phyloP scores from a whole-genome alignment of 2,797 vertebrate genomes.

The Bryconaethiops microstoma region DNA sequence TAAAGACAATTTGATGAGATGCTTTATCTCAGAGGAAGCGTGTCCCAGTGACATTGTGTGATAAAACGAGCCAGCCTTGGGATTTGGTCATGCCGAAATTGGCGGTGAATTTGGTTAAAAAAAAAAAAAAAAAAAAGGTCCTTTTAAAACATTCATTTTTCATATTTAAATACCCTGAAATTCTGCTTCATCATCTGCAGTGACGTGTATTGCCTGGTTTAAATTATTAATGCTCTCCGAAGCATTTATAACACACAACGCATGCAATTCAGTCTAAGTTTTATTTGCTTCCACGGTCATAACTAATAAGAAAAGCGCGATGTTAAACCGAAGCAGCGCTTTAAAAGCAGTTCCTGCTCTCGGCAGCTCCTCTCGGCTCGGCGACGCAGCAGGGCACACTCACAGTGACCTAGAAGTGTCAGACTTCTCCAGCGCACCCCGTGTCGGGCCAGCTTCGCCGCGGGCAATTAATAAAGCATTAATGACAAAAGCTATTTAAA shows the following conservation, averaged over 20 bases:
- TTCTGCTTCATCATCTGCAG: neutral
- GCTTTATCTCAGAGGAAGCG: too few relatives aligned
- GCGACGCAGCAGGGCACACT: slow-evolving; percentile 71
- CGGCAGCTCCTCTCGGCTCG: slow-evolving; percentile 87
- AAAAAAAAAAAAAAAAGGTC: too few relatives aligned
- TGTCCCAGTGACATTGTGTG: too few relatives aligned
- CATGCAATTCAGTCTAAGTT: neutral
- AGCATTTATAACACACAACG: slow-evolving; percentile 8
- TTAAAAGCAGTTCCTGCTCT: slow-evolving; percentile 54
- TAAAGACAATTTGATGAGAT: too few relatives aligned
- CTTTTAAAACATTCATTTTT: too few relatives aligned
- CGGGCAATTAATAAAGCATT: slow-evolving; percentile 99
- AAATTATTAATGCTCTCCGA: slow-evolving; percentile 8
- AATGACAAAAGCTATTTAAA: slow-evolving; percentile 99
- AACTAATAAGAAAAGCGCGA: neutral
- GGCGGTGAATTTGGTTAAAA: too few relatives aligned
- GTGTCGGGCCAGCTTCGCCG: slow-evolving; percentile 85
- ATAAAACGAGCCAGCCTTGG: too few relatives aligned
- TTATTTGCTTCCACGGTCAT: neutral
- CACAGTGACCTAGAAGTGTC: slow-evolving; percentile 98
- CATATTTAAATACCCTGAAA: neutral
- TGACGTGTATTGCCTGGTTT: neutral
- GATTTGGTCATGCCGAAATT: too few relatives aligned
- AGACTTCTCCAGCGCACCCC: slow-evolving; percentile 90
- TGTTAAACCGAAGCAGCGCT: neutral